phyloP scores from a whole-genome alignment of 2,888 invertebrate species.

The Troides helena region DNA sequence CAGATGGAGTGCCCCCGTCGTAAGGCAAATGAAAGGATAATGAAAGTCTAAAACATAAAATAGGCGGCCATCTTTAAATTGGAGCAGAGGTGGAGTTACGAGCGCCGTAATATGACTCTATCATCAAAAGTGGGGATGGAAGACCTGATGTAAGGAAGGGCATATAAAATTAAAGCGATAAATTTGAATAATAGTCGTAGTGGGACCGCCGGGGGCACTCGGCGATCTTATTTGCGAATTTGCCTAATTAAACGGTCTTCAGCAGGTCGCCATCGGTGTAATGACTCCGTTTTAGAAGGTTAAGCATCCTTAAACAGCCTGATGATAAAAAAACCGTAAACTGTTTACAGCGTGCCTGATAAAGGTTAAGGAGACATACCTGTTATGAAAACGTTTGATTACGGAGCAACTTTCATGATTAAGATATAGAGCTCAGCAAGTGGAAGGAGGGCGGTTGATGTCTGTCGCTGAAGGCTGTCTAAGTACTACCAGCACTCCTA shows the following conservation, averaged over 20 bases:
- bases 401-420: too few species aligned
- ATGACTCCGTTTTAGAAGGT: slow-evolving; percentile 32
- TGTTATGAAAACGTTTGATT: too few species aligned
- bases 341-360: too few species aligned
- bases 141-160: slow-evolving; percentile 52
- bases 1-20: too few species aligned
- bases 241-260: slow-evolving; percentile 43
- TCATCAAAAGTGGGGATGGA: slow-evolving; percentile 59
- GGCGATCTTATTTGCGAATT: slow-evolving; percentile 44
- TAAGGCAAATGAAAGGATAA: too few species aligned
- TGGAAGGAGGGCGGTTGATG: too few species aligned
- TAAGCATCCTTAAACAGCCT: slow-evolving; percentile 28
- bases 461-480: too few species aligned
- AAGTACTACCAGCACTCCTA: too few species aligned
- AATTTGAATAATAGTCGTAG: slow-evolving; percentile 55
- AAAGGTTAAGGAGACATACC: too few species aligned
- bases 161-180: slow-evolving; percentile 66
- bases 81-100: slow-evolving; percentile 34
- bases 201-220: slow-evolving; percentile 33
- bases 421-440: too few species aligned
- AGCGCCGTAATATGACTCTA: slow-evolving; percentile 42
- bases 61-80: slow-evolving; percentile 28
- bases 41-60: slow-evolving; percentile 12
- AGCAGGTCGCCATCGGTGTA: slow-evolving; percentile 36
- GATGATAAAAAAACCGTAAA: neutral